phyloP scores from a whole-genome alignment of 2,113 vertebrate genomes.

The Gallinago media region DNA sequence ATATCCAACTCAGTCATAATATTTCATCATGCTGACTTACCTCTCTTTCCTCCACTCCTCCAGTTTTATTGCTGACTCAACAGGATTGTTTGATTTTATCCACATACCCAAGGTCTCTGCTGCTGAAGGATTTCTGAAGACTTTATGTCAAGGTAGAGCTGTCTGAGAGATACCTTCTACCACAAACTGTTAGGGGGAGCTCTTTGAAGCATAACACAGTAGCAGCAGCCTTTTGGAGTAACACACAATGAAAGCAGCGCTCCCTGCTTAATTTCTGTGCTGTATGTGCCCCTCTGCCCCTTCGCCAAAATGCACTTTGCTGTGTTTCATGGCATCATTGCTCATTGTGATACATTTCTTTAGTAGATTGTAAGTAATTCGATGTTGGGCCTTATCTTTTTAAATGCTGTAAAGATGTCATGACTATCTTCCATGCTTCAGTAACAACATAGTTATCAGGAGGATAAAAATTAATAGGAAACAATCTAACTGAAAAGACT shows the following conservation, averaged over 20 bases:
- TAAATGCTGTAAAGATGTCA: not conserved
- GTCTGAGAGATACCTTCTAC: not conserved
- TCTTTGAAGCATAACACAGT: not conserved
- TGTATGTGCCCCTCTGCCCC: not conserved
- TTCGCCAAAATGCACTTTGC: not conserved
- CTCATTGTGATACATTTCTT: not conserved
- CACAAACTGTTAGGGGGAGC: not conserved
- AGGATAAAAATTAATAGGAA: not conserved
- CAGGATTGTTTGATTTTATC: not conserved
- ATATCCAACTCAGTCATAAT: not conserved
- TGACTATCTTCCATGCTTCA: not conserved
- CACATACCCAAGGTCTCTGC: accelerated
- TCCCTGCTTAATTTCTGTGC: not conserved
- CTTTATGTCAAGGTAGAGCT: not conserved
- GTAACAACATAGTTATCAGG: not conserved
- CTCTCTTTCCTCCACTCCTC: not conserved
- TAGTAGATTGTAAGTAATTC: not conserved
- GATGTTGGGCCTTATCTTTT: not conserved
- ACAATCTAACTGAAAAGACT: not conserved
- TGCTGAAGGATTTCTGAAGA: not conserved
- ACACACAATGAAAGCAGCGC: not conserved
- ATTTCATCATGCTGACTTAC: not conserved
- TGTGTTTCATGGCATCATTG: not conserved
- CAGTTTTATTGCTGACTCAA: not conserved
- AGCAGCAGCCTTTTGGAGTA: not conserved